Evolutionary conservation across 2,113 vertebrate genomes (phyloP).

Genomic region (Oostethus manadensis): DNA sequence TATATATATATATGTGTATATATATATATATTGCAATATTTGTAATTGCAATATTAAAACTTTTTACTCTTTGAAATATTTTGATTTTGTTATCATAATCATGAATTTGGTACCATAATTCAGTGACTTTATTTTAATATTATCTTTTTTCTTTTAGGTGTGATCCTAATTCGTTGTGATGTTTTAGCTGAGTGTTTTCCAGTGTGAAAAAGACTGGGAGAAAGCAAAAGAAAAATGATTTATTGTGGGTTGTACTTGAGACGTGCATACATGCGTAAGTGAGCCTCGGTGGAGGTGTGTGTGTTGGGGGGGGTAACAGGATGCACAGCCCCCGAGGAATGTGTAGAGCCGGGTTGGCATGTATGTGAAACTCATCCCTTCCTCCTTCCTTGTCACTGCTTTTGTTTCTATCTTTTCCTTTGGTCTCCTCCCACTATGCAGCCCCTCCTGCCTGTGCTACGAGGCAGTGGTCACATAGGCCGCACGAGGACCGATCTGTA

Average conservation of each 20-base stretch:
- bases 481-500: constrained; percentile 16
- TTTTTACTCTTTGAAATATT: too few species aligned
- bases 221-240: too few species aligned
- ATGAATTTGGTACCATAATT: too few species aligned
- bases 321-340: constrained; percentile 74
- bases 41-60: too few species aligned
- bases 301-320: constrained; percentile 71
- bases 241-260: constrained; percentile 23
- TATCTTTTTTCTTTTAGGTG: too few species aligned
- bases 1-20: too few species aligned
- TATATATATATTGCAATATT: too few species aligned
- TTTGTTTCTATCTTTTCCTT: constrained; percentile 10
- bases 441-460: constrained; percentile 1
- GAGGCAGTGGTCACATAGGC: constrained; percentile 26
- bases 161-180: too few species aligned
- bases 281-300: constrained; percentile 57
- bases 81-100: too few species aligned
- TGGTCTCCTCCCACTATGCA: not conserved
- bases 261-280: constrained; percentile 69
- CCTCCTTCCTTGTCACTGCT: constrained; percentile 12
- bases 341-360: constrained; percentile 54
- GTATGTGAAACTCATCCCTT: constrained; percentile 59
- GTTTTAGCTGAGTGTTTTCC: too few species aligned
- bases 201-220: too few species aligned
- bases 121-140: too few species aligned